Evolutionary conservation across 2,113 vertebrate genomes (phyloP).

Genomic region (Pachycephala philippinensis): DNA sequence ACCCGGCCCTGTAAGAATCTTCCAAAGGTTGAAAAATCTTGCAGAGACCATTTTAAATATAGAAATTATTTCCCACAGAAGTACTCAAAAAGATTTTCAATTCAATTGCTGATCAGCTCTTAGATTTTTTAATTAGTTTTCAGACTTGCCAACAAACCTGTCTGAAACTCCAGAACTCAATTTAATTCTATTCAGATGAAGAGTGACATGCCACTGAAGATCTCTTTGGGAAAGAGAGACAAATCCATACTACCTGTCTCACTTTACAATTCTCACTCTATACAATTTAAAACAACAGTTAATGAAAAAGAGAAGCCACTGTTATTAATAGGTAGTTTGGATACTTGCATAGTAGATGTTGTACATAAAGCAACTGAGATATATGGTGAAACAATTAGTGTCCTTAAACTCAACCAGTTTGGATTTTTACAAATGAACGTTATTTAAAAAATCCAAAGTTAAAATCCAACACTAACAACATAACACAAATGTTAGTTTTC

Average conservation of each 20-base stretch:
- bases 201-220: not conserved
- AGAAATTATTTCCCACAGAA: not conserved
- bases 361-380: not conserved
- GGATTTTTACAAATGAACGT: not conserved
- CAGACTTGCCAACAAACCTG: not conserved
- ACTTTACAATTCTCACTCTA: not conserved
- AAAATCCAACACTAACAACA: not conserved
- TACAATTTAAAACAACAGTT: not conserved
- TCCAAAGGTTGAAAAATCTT: not conserved
- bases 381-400: not conserved
- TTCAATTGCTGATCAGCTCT: not conserved
- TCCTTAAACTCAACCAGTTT: not conserved
- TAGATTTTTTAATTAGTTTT: not conserved
- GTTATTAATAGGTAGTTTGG: not conserved
- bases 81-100: not conserved
- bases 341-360: not conserved
- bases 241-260: not conserved
- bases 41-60: not conserved
- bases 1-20: not conserved
- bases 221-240: not conserved
- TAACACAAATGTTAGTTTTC: not conserved
- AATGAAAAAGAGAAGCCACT: not conserved
- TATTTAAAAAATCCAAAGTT: not conserved
- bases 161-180: not conserved
- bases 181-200: not conserved